A percentile compares a stretch with the other conserved stretches of the same genome.
These are phyloP conservation scores for Ceyx margarethae DNA, from an alignment of 2,113 vertebrate genomes.

Conservation along the genomic window DNA sequence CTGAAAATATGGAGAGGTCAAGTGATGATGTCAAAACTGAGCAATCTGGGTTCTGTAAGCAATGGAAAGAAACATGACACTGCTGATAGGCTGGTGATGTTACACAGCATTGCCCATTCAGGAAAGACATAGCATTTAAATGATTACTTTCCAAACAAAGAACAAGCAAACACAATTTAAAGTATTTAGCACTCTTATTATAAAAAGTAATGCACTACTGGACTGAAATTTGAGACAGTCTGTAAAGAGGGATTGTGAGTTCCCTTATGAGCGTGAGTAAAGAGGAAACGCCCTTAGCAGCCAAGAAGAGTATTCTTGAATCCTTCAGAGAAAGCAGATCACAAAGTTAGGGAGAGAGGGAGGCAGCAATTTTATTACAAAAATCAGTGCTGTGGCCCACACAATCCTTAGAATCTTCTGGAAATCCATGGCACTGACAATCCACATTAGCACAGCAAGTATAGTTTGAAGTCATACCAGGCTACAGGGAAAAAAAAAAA, in stretches of 20 bases:
- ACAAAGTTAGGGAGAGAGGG: neutral
- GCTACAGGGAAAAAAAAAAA: neutral
- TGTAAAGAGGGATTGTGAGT: neutral
- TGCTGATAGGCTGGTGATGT: neutral
- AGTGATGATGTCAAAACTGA: neutral
- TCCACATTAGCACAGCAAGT: neutral
- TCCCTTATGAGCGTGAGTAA: neutral
- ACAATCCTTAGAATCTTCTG: neutral
- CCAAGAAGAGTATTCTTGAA: neutral
- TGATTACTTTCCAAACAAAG: neutral
- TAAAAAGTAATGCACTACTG: neutral
- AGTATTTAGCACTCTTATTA: neutral
- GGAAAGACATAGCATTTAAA: neutral
- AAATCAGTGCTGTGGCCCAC: neutral
- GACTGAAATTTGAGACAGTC: neutral
- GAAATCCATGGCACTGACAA: neutral
- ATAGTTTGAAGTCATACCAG: neutral
- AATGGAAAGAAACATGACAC: neutral
- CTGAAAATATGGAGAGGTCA: neutral
- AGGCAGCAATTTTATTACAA: neutral
- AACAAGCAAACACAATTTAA: neutral
- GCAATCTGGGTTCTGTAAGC: neutral
- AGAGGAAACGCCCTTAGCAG: neutral
- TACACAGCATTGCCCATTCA: neutral
- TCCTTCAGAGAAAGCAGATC: neutral